Evolutionary conservation across 2,888 invertebrate genomes (phyloP), one percentile per base, ranked within the genome.

Genomic region (Sabatieria punctata): DNA sequence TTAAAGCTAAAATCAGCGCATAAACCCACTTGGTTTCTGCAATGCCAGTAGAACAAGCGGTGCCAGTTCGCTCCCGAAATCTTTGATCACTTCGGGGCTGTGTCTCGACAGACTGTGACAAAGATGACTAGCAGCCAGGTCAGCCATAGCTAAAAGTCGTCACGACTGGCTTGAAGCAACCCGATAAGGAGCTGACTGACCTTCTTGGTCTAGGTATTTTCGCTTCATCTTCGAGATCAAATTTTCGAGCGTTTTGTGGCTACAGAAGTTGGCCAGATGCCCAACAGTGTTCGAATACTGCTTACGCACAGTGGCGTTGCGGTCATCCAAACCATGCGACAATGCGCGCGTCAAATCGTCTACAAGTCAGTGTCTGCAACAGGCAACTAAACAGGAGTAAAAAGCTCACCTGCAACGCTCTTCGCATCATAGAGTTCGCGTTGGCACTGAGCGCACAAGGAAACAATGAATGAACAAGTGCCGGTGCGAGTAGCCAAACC

Each of bases 231-330:
- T 77, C 36, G 68, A 70, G 51, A 79, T 73, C 49, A 79, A 64
- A 60, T 78, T 78, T 54, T 77, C 76, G 30, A 78, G 68, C 63
- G 77, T 78, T 46, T 75, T 73, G 52, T 76, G 80, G 71, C 86
- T 88, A 30, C 85, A 85, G 50, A 76, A 75, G 18, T 78, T 65
- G 8, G 84, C 79, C 4, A 89, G 73, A 60, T 85, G 80, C 0
- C 89, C 89, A 50, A 89, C 76, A 19, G 85, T 79, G 46, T 76
- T 75, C 0, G 86, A 82, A 64, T 80, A 84, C 52, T 81, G 79
- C 68, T 83, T 85, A 57, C 85, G 74, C 1, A 88, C 78, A 0
- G 81, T 79, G 0, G 77, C 71, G 63, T 86, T 88, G 49, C 85
- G 75, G 67, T 91, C 88, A 41, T 79, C 78, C 19, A 86, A 71